Conservation (phyloP, 2,888 invertebrate species). For the Chrysodeixis includens region DNA sequence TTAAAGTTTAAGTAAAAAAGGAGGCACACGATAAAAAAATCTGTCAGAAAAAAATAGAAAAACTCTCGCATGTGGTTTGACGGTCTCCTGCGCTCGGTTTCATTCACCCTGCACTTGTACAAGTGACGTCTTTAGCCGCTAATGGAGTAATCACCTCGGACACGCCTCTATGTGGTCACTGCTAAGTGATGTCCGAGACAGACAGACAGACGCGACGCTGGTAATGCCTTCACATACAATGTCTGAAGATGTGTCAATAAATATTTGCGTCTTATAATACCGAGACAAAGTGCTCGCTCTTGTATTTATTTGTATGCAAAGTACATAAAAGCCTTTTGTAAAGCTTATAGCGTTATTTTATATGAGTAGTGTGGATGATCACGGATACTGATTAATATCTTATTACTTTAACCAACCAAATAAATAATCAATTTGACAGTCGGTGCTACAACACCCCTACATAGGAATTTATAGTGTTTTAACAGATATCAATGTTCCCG, state of each 20-base stretch:
- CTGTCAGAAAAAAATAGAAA: too few species aligned
- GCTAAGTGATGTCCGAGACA: background rate
- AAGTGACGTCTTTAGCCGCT: background rate
- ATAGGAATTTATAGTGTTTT: background rate
- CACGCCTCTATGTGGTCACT: constrained; percentile 3
- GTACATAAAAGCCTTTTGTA: background rate
- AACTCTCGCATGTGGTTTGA: too few species aligned
- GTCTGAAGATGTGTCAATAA: background rate
- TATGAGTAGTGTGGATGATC: too few species aligned
- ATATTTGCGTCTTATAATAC: background rate
- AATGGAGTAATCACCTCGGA: constrained; percentile 7
- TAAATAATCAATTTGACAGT: background rate
- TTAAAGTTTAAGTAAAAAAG: too few species aligned
- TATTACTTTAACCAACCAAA: background rate
- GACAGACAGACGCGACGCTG: background rate
- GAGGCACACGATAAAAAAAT: too few species aligned
- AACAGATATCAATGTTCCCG: background rate
- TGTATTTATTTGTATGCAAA: background rate
- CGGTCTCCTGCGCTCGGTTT: background rate
- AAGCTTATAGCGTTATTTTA: background rate
- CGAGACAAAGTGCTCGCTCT: background rate
- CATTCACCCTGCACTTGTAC: background rate
- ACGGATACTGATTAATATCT: too few species aligned
- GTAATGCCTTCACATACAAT: background rate
- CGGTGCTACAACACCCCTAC: background rate